Percentiles rank a stretch among this genome's conserved stretches.
Evolutionary conservation across 1,140 invertebrate species (phyloP).

Genomic region (Megalonaias nervosa): DNA sequence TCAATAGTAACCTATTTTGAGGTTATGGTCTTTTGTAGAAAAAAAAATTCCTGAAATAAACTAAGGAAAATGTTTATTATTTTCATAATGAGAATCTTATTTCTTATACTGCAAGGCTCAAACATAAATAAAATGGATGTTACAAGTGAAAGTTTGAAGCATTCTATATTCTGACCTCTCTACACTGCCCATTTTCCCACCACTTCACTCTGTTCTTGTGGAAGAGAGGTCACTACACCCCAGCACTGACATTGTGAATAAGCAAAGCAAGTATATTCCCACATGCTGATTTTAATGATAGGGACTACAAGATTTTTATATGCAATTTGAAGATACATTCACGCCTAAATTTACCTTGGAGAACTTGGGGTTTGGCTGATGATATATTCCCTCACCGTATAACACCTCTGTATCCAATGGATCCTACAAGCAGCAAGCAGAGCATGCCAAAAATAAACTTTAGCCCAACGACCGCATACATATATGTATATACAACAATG

Average conservation of each 20-base stretch:
- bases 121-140: background rate
- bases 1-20: too few species aligned
- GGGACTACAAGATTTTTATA: too few species aligned
- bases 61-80: too few species aligned
- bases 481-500: conserved; percentile 18
- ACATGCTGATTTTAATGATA: too few species aligned
- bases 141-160: background rate
- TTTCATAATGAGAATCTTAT: too few species aligned
- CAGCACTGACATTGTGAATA: background rate
- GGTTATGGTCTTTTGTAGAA: too few species aligned
- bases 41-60: too few species aligned
- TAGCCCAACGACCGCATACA: conserved; percentile 45
- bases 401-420: too few species aligned
- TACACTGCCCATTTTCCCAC: too few species aligned
- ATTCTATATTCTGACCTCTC: too few species aligned
- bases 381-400: conserved; percentile 49
- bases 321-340: background rate
- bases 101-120: too few species aligned
- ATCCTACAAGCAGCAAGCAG: background rate
- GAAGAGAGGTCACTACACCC: background rate
- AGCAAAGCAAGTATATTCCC: background rate
- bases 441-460: conserved; percentile 23
- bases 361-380: conserved; percentile 49
- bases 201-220: background rate
- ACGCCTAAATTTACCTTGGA: background rate